Base-by-base conservation (phyloP, 2,797 vertebrate genomes). In the Sebastes itinus region DNA sequence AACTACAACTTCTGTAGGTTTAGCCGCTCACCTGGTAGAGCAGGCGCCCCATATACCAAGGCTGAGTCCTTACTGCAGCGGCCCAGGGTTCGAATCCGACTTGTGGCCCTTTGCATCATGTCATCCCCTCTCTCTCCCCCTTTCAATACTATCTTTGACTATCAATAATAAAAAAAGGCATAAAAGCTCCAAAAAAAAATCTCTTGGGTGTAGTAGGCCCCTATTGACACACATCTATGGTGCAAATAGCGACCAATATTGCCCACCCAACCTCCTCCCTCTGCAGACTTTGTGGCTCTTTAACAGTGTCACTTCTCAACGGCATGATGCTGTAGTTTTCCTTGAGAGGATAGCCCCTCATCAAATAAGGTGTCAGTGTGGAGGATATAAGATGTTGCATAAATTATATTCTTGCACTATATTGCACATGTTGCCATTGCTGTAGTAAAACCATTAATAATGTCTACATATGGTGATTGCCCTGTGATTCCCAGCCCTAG, bases 1-100 rank as follows among this genome's bases (percentile, higher is more conserved):
- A 13, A 14, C 13, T 42, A 42, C 38, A 42, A 14, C 5, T 42
- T 42, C 38, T 16, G 0, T 42, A 42, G 38, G 38, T 14, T 42
- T 42, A 35, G 9, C 7, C 7, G 3, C 11, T 4, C 33, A 35
- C 33, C 33, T 35, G 33, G 33, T 35, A 35, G 11, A 35, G 33
- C 11, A 35, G 33, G 11, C 33, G 0, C 33, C 33, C 11, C 33
- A 0, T 33, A 10, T 33, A 33, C 32, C 9, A 33, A 33, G 32
- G 32, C 32, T 33, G 32, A 35, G 33, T 35, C 33, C 33, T 35
- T 12, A 35, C 33, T 11, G 33, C 33, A 35, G 33, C 33, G 12
- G 1, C 35, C 35, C 12, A 0, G 35, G 35, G 35, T 14, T 38
- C 0, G 12, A 38, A 38, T 38, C 35, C 2, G 35, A 38, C 0